Evolutionary conservation across 1,140 invertebrate species (phyloP).

Genomic region (silkworm (Bombyx mori)): ASM3026992v2 NC_085128.1:8235501-8236000

Average conservation of each 20-base stretch:
- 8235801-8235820: constrained; percentile 26
- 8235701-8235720: background rate
- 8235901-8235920: constrained; percentile 95
- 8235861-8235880: constrained; percentile 82
- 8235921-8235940: constrained; percentile 94
- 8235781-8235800: background rate
- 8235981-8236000: constrained; percentile 1
- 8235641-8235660: constrained; percentile 47
- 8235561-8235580: constrained; percentile 77
- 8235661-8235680: background rate
- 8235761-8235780: background rate
- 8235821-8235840: constrained; percentile 50
- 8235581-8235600: constrained; percentile 88
- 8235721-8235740: background rate
- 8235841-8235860: constrained; percentile 53
- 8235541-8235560: constrained; percentile 84
- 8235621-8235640: constrained; percentile 92
- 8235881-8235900: constrained; percentile 86
- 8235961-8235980: background rate
- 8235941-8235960: constrained; percentile 81
- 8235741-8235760: no score
- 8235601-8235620: constrained; percentile 91
- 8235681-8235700: background rate
- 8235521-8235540: constrained; percentile 86
- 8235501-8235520: no score